Evolutionary conservation across 2,888 invertebrate genomes (phyloP).

Genomic region (Lithodes maja): DNA sequence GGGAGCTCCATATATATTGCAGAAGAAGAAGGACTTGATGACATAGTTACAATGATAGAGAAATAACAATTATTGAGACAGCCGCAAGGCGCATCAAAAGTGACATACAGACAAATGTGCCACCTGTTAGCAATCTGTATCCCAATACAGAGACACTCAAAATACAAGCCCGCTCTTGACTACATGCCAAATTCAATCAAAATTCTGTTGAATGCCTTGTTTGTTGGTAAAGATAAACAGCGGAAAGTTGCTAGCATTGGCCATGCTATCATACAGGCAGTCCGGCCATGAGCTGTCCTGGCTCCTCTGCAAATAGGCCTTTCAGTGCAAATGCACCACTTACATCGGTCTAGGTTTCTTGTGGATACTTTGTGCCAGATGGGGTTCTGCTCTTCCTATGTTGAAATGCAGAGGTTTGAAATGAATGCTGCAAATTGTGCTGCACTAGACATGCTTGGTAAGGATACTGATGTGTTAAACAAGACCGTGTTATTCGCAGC

Average conservation of each 20-base stretch:
- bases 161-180: conserved; percentile 24
- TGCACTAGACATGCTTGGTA: no score
- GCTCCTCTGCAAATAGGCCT: conserved; percentile 56
- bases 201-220: conserved; percentile 1
- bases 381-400: conserved; percentile 40
- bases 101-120: not conserved
- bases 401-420: no score
- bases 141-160: conserved; percentile 6
- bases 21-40: conserved; percentile 2
- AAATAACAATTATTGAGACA: conserved; percentile 24
- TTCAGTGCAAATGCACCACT: conserved; percentile 63
- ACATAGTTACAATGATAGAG: not conserved
- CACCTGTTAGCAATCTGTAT: not conserved
- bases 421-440: no score
- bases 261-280: conserved; percentile 61
- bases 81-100: conserved; percentile 15
- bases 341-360: conserved; percentile 55
- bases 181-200: conserved; percentile 2
- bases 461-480: no score
- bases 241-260: conserved; percentile 45
- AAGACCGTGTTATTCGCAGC: no score
- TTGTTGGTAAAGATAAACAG: conserved; percentile 6
- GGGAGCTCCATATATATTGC: not conserved
- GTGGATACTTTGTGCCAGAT: conserved; percentile 52
- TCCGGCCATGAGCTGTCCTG: conserved; percentile 29